Evolutionary conservation across 2,113 vertebrate species (phyloP), one percentile per base, ranked within the genome.

Genomic region (Brachirus orientalis): DNA sequence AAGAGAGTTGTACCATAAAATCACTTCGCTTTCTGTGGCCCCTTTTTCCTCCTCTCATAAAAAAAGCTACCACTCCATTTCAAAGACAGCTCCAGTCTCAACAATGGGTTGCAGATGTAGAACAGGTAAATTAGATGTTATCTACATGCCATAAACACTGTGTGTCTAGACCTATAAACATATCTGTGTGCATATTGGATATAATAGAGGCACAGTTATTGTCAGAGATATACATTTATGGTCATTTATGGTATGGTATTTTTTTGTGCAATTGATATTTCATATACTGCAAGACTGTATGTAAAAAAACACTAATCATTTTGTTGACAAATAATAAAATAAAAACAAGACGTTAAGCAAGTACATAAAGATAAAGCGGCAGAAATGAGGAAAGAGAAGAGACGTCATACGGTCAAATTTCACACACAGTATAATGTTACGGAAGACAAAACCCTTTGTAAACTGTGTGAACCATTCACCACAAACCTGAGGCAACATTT

Each of bases 91-190:
- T 35, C 46, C 54, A 7, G 63, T 72, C 82, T 64, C 75, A 79
- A 84, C 84, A 83, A 89, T 83, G 74, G 67, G 50, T 87, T 70
- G 51, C 88, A 92, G 87, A 90, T 92, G 92, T 79, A 84, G 20
- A 50, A 63, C 12, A 74, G 67, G 63, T 72, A 54, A 62, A 86
- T 79, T 22, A 71, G 83, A 88, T 69, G 61, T 45, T 83, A 85
- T 85, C 72, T 37, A 22, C 19, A 46, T 52, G 61, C 37, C 60
- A 64, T 70, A 75, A 72, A 88, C 68, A 70, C 62, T 60, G 37
- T 6, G 64, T 8, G 86, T 91, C 89, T 90, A 89, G 89, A 92
- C 82, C 47, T 57, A 55, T 44, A 58, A 69, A 77, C 67, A 13
- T 17, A 48, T 62, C 54, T 68, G 18, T 66, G 40, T 44, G 28